phyloP scores from a whole-genome alignment of 2,113 vertebrate genomes.

The Actenoides lindsayi region DNA sequence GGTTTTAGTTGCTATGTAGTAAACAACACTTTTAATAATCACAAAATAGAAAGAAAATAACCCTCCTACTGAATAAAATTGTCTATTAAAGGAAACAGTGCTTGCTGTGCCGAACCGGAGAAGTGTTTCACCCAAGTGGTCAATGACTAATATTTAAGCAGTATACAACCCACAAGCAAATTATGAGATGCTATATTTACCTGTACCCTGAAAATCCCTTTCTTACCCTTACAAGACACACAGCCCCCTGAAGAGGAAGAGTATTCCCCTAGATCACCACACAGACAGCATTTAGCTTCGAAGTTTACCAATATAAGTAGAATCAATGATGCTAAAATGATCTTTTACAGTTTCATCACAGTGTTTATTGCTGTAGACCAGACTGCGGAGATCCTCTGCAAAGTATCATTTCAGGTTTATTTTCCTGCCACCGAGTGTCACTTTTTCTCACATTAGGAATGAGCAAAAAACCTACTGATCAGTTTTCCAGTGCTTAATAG shows the following conservation, averaged over 20 bases:
- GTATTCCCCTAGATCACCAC: not conserved
- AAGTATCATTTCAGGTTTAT: not conserved
- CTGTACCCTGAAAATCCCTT: not conserved
- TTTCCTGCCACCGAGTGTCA: not conserved
- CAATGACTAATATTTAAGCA: not conserved
- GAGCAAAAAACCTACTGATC: not conserved
- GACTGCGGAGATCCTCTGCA: not conserved
- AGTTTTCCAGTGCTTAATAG: conserved; percentile 13
- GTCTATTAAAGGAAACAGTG: not conserved
- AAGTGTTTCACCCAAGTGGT: not conserved
- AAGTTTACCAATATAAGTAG: not conserved
- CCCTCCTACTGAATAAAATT: not conserved
- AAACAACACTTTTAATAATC: not conserved
- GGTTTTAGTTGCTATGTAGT: not conserved
- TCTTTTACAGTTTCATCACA: not conserved
- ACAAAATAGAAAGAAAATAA: not conserved
- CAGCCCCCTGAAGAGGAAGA: not conserved
- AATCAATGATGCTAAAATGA: not conserved
- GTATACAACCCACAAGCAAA: not conserved
- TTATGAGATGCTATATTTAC: not conserved
- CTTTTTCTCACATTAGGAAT: not conserved
- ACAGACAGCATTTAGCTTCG: not conserved
- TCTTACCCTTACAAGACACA: not conserved
- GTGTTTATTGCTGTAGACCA: not conserved
- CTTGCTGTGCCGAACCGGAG: not conserved